Conservation (phyloP, 2,113 vertebrate species). For the Phylloscopus trochilus region DNA sequence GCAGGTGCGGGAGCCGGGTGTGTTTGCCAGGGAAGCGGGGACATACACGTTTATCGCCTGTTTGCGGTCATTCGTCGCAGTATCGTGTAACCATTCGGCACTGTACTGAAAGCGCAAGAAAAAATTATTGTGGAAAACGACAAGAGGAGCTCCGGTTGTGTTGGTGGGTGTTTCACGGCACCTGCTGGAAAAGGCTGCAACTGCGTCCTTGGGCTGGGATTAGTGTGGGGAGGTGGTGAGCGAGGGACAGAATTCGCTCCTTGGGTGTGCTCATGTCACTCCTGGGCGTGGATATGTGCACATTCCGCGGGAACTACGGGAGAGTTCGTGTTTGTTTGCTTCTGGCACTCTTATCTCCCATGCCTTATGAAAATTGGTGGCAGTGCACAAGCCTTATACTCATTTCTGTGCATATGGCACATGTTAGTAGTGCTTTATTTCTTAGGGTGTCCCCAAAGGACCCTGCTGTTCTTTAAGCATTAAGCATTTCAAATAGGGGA, state of each 20-base stretch:
- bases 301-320: background rate
- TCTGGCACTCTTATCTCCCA: background rate
- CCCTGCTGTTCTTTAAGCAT: background rate
- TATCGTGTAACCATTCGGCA: background rate
- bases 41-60: rapidly evolving
- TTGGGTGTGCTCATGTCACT: background rate
- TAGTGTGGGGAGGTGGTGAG: rapidly evolving
- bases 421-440: rapidly evolving
- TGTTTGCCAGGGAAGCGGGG: background rate
- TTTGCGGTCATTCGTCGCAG: background rate
- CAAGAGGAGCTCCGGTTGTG: background rate
- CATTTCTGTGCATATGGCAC: background rate
- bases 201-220: background rate
- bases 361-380: background rate
- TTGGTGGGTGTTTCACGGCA: background rate
- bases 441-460: background rate
- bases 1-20: no score
- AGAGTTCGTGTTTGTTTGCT: background rate
- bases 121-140: background rate
- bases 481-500: background rate
- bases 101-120: background rate
- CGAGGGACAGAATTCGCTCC: background rate
- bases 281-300: background rate
- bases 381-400: background rate
- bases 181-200: background rate